Conservation (phyloP, 92 coral and sea anemone genomes). For the Phenganax stokvisi region DNA sequence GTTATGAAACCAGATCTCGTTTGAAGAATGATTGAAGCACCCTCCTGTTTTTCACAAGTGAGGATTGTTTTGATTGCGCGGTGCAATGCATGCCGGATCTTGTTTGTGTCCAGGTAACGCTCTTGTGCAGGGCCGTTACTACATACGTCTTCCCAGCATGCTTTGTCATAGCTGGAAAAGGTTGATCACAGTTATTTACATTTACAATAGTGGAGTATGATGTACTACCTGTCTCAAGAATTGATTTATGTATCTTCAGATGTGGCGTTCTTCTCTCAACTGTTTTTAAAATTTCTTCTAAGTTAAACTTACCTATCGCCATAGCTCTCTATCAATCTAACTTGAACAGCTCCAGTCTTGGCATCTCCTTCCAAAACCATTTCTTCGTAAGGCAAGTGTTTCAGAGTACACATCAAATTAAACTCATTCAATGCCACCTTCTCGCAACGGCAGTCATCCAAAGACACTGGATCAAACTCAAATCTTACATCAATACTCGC, state of each 20-base stretch:
- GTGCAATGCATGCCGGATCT: conserved; percentile 14
- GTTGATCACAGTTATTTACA: too few relatives aligned
- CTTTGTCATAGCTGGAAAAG: conserved; percentile 25
- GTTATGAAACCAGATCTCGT: neutral
- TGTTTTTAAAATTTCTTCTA: neutral
- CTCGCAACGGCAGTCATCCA: conserved; percentile 37
- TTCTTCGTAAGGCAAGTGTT: conserved; percentile 26
- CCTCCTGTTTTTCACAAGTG: conserved; percentile 15
- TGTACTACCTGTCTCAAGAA: too few relatives aligned
- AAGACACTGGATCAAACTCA: conserved; percentile 36
- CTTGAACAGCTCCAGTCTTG: conserved; percentile 10
- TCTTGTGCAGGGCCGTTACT: conserved; percentile 8
- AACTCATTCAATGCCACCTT: conserved; percentile 25
- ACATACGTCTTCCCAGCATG: conserved; percentile 42
- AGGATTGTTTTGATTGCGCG: conserved; percentile 19
- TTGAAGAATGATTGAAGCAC: conserved; percentile 13
- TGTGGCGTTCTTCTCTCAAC: too few relatives aligned
- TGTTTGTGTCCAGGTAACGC: conserved; percentile 28
- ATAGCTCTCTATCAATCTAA: conserved; percentile 20
- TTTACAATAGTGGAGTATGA: too few relatives aligned
- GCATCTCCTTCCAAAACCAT: conserved; percentile 27
- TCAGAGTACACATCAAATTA: conserved; percentile 33
- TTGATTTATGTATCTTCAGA: too few relatives aligned
- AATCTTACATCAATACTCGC: conserved; percentile 35
- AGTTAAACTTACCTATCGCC: conserved; percentile 17